Percentiles rank a stretch among this genome's conserved stretches.
Evolutionary conservation across 35 echinoderm and acorn worm genomes (phyloP).

Genomic region (Ptychodera flava): DNA sequence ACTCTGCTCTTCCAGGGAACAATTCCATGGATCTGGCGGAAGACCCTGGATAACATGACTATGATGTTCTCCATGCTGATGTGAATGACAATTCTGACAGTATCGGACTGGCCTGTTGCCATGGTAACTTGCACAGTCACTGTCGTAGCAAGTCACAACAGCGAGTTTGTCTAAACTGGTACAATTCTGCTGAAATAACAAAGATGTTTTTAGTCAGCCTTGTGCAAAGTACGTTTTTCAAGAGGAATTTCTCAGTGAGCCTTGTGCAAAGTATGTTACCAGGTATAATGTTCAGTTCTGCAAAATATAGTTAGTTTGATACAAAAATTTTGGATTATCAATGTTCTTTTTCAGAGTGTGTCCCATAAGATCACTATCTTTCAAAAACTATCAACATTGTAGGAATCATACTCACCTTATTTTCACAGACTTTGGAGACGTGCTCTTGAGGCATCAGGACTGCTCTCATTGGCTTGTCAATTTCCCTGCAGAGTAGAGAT

Average conservation of each 20-base stretch:
- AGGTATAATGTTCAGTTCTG: no score
- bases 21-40: conserved; percentile 71
- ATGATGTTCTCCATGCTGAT: conserved; percentile 29
- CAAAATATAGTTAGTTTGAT: no score
- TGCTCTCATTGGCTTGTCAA: conserved; percentile 53
- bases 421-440: conserved; percentile 83
- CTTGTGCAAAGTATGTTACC: no score
- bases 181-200: conserved; percentile 72
- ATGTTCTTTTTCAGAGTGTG: no score
- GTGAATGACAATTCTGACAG: conserved; percentile 56
- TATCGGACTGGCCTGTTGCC: conserved; percentile 68
- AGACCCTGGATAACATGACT: conserved; percentile 84
- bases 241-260: no score
- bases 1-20: conserved; percentile 82
- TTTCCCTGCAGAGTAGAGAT: conserved; percentile 36
- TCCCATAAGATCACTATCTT: no score
- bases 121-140: conserved; percentile 68
- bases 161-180: conserved; percentile 58
- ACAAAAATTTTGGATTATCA: no score
- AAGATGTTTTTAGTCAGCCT: no score
- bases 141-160: conserved; percentile 63
- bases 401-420: conserved; percentile 63
- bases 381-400: no score
- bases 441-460: conserved; percentile 65
- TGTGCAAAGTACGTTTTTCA: no score